These are phyloP conservation scores for Gambusia affinis DNA, from an alignment of 2,113 vertebrate species.

Conservation along the genomic window DNA sequence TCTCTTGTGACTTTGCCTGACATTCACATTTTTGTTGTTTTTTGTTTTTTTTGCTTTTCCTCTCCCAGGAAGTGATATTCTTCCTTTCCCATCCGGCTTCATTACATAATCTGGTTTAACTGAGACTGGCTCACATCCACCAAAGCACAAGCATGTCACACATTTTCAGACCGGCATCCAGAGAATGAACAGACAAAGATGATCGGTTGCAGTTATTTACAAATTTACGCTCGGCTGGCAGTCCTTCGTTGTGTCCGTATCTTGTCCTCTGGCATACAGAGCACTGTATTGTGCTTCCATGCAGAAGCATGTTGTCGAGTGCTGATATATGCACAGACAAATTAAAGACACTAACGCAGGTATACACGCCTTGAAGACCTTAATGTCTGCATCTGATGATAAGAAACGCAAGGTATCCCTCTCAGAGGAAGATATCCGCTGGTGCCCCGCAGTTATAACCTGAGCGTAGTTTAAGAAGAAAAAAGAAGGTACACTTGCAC, in stretches of 20 bases:
- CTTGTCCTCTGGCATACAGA: slow-evolving; percentile 9
- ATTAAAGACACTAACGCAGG: slow-evolving; percentile 17
- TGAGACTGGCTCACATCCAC: slow-evolving; percentile 33
- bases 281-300: background rate
- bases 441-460: slow-evolving; percentile 23
- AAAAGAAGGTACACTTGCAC: slow-evolving; percentile 48
- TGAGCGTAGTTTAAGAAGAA: slow-evolving; percentile 1
- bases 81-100: slow-evolving; percentile 56
- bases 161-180: slow-evolving; percentile 45
- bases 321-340: slow-evolving; percentile 15
- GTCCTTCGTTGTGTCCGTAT: slow-evolving; percentile 27
- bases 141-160: slow-evolving; percentile 49
- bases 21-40: slow-evolving; percentile 29
- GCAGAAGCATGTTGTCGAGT: background rate
- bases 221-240: slow-evolving; percentile 42
- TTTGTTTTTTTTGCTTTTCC: background rate
- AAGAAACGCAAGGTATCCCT: slow-evolving; percentile 21
- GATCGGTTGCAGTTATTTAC: slow-evolving; percentile 32
- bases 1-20: slow-evolving; percentile 65
- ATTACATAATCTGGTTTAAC: slow-evolving; percentile 63
- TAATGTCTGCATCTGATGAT: background rate
- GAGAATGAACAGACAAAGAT: slow-evolving; percentile 47
- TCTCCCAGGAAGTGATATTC: slow-evolving; percentile 46
- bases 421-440: slow-evolving; percentile 27
- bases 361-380: slow-evolving; percentile 15